A percentile compares a stretch with the other conserved stretches of the same genome.
Conservation (phyloP, 2,888 invertebrate species). For the Erannis defoliaria region DNA sequence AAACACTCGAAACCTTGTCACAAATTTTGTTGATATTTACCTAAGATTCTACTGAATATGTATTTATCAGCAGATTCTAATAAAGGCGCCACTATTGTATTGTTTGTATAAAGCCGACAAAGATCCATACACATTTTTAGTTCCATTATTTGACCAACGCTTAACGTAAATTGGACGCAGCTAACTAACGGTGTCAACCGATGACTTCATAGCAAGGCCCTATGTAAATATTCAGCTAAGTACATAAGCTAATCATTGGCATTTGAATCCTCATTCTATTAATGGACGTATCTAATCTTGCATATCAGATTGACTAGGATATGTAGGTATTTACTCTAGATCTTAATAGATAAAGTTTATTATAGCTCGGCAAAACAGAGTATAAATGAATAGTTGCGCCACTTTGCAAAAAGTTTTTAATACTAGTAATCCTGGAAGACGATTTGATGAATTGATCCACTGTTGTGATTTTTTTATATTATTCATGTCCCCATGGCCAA, state of each 20-base stretch:
- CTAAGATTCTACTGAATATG: background rate
- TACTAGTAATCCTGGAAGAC: too few species aligned
- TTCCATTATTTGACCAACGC: background rate
- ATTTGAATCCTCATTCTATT: background rate
- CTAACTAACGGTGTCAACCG: conserved; percentile 6
- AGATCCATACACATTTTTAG: background rate
- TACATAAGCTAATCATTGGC: conserved; percentile 4
- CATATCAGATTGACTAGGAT: background rate
- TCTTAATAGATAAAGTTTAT: too few species aligned
- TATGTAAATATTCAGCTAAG: conserved; percentile 9
- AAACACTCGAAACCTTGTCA: conserved; percentile 11
- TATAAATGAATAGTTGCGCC: too few species aligned
- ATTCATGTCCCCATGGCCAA: too few species aligned
- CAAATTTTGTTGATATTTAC: conserved; percentile 12
- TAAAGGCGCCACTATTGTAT: background rate
- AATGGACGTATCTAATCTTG: conserved; percentile 2
- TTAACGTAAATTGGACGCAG: background rate
- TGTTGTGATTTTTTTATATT: too few species aligned
- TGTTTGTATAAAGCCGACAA: background rate
- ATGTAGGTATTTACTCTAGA: too few species aligned
- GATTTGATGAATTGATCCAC: too few species aligned
- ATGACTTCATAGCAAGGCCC: conserved; percentile 17
- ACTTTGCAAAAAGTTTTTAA: too few species aligned
- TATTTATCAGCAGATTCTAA: background rate
- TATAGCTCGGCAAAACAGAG: too few species aligned